These are phyloP conservation scores for Amiota communis DNA, from an alignment of 2,888 invertebrate species.

Conservation along the genomic window DNA sequence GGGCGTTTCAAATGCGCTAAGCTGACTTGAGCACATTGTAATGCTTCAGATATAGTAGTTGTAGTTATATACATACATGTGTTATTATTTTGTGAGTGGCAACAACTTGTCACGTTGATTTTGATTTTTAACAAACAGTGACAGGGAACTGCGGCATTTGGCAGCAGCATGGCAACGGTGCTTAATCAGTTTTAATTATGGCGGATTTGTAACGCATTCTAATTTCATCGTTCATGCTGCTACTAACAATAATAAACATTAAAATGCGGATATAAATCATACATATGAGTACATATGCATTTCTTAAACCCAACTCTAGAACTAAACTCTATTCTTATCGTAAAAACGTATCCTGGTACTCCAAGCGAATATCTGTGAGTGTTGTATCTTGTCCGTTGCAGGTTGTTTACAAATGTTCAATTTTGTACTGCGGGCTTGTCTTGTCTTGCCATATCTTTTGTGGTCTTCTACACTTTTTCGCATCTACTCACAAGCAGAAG, in stretches of 20 bases:
- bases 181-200: conserved; percentile 54
- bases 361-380: conserved; percentile 24
- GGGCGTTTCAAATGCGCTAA: conserved; percentile 35
- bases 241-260: conserved; percentile 29
- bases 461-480: too few species aligned
- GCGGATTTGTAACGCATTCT: conserved; percentile 54
- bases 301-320: neutral
- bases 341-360: conserved; percentile 2
- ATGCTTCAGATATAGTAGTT: neutral
- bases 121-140: conserved; percentile 30
- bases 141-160: conserved; percentile 43
- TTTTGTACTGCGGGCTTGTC: conserved; percentile 31
- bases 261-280: conserved; percentile 57
- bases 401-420: conserved; percentile 30
- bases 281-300: conserved; percentile 29
- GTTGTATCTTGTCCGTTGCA: conserved; percentile 57
- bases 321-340: conserved; percentile 53
- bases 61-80: neutral
- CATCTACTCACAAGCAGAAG: neutral
- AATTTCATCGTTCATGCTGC: conserved; percentile 41
- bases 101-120: conserved; percentile 57
- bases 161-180: conserved; percentile 45
- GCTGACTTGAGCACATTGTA: conserved; percentile 19
- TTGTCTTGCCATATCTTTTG: conserved; percentile 3
- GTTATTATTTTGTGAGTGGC: too few species aligned